Percentiles rank a stretch among this genome's conserved stretches.
Conservation (phyloP, 2,113 vertebrate genomes). For the Tiliqua scincoides region DNA sequence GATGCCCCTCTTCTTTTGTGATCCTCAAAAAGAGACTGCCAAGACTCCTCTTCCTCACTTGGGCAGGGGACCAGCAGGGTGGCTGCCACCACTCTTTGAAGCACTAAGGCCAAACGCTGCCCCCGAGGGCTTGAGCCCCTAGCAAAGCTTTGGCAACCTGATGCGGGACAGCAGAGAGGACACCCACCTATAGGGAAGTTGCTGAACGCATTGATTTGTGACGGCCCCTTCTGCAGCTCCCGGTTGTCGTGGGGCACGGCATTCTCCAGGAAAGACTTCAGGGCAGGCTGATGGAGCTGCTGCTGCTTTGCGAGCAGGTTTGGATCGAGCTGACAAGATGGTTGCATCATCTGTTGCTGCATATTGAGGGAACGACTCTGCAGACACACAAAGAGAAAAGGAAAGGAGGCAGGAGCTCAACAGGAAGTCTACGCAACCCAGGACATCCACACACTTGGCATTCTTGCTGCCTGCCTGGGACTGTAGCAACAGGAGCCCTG, state of each 20-base stretch:
- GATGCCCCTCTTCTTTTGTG: not conserved
- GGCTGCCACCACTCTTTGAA: not conserved
- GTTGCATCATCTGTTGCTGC: conserved; percentile 93
- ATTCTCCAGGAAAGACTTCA: conserved; percentile 91
- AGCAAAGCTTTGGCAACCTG: not conserved
- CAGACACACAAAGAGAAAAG: conserved; percentile 21
- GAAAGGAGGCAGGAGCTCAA: not conserved
- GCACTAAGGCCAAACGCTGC: not conserved
- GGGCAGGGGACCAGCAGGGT: not conserved
- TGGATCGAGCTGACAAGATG: conserved; percentile 91
- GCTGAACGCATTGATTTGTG: conserved; percentile 87
- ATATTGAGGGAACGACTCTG: conserved; percentile 90
- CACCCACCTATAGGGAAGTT: conserved; percentile 93
- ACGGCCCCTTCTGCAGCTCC: conserved; percentile 93
- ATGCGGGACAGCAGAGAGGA: not conserved
- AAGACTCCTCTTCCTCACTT: not conserved
- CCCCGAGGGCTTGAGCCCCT: not conserved
- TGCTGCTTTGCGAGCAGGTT: conserved; percentile 88
- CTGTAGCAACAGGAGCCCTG: no score
- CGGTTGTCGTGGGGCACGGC: conserved; percentile 87
- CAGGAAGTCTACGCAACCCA: no score
- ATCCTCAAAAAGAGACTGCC: not conserved
- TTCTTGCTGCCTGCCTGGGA: not conserved
- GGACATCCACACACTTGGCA: no score
- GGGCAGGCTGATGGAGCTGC: conserved; percentile 84